Evolutionary conservation across 2,888 invertebrate genomes (phyloP), one percentile per base, ranked within the genome.

Genomic region (Cenopis cana): DNA sequence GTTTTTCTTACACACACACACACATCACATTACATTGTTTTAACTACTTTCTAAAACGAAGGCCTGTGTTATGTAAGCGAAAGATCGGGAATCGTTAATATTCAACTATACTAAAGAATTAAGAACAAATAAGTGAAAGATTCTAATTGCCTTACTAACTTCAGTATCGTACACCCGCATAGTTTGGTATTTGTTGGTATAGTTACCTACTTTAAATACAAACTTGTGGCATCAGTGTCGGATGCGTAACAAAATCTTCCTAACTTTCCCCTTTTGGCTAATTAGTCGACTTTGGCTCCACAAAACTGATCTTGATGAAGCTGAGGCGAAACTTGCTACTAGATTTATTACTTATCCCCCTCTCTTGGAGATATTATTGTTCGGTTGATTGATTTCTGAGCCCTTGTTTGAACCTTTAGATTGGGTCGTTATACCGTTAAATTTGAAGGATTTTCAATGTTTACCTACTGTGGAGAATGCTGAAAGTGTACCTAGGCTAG

Each of bases 291-390:
- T 56, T 17, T 33, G 12, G 65, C 70, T 71, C 68, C 66, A 55
- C 66, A 33, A 24, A 59, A 56, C 61, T 56, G 38, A 20, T 56
- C 38, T 36, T n/a, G n/a, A 20, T n/a, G 60, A 17, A 49, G 49
- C 12, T 20, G 29, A 17, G 36, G 36, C 8, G 57, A 52, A 54
- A 60, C 66, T 49, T 59, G 17, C 41, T 41, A 54, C 41, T 41
- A 54, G 24, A 66, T 70, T 54, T 66, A 55, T 66, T 70, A 70
- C 66, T 66, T 55, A 70, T 64, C 24, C 24, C 41, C 18, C 59
- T 29, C 20, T 54, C 65, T 38, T 33, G 38, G 46, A 65, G 60
- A 60, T 70, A 66, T 54, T 70, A 66, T 54, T 66, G 60, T 36
- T 29, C 33, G 70, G 65, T 2, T 20, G 52, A 70, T 70, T 66